A percentile compares a stretch with the other conserved stretches of the same genome.
Conservation (phyloP, 2,113 vertebrate genomes). For the Pterocles burchelli region DNA sequence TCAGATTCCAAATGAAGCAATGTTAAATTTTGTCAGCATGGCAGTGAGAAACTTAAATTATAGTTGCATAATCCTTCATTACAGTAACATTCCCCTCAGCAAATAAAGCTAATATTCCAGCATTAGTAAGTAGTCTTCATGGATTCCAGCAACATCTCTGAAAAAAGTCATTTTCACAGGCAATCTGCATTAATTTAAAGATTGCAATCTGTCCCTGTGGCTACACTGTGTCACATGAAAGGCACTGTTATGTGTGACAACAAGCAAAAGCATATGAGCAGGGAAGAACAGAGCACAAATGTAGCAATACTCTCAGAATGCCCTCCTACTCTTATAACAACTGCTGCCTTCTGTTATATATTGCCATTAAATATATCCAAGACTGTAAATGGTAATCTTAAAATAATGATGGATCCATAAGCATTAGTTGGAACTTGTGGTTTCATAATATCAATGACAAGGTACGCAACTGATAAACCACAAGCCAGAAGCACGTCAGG, state of each 20-base stretch:
- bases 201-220: not conserved
- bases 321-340: not conserved
- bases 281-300: rapidly evolving
- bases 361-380: not conserved
- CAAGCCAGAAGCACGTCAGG: not conserved
- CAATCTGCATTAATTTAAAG: not conserved
- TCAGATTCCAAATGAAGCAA: not conserved
- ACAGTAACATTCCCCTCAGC: not conserved
- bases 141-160: not conserved
- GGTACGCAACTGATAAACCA: not conserved
- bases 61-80: not conserved
- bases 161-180: not conserved
- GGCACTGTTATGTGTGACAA: not conserved
- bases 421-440: not conserved
- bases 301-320: not conserved
- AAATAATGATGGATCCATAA: not conserved
- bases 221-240: not conserved
- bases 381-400: not conserved
- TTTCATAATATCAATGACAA: not conserved
- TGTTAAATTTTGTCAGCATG: not conserved
- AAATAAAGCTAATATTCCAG: not conserved
- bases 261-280: not conserved
- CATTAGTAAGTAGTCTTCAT: not conserved
- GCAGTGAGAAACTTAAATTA: not conserved
- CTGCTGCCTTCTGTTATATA: not conserved